These are phyloP conservation scores for Hippasteria phrygiana DNA, from an alignment of 53 echinoderm and acorn worm genomes.

Conservation along the genomic window DNA sequence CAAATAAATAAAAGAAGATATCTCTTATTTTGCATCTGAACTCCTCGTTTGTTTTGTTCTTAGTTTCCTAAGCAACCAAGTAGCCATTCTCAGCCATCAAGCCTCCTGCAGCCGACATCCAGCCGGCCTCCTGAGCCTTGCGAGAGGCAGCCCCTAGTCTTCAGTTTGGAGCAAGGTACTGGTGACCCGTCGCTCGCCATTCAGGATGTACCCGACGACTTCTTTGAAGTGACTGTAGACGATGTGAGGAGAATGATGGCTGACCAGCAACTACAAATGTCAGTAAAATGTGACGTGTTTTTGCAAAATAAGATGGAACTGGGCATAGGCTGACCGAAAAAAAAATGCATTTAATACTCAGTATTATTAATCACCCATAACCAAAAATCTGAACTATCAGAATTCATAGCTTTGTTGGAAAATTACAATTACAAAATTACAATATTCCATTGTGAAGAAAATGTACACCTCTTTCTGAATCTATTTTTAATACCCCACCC, in stretches of 20 bases:
- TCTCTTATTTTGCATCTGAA: background rate
- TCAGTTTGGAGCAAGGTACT: constrained; percentile 47
- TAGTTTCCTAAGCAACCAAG: constrained; percentile 57
- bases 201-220: constrained; percentile 75
- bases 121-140: constrained; percentile 62
- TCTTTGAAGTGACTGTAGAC: constrained; percentile 82
- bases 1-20: too few species aligned
- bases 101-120: background rate
- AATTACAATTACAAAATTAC: too few species aligned
- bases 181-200: background rate
- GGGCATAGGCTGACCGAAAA: background rate
- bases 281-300: too few species aligned
- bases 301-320: too few species aligned
- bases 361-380: too few species aligned
- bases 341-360: too few species aligned
- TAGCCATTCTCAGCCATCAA: background rate
- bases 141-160: constrained; percentile 78
- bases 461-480: too few species aligned
- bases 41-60: background rate
- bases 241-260: constrained; percentile 80
- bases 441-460: too few species aligned
- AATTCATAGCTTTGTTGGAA: too few species aligned
- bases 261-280: constrained; percentile 74
- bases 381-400: too few species aligned
- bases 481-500: too few species aligned